A percentile compares a stretch with the other conserved stretches of the same genome.
Conservation (phyloP, 2,797 vertebrate species). For the Pangasius sanitwongsei region DNA sequence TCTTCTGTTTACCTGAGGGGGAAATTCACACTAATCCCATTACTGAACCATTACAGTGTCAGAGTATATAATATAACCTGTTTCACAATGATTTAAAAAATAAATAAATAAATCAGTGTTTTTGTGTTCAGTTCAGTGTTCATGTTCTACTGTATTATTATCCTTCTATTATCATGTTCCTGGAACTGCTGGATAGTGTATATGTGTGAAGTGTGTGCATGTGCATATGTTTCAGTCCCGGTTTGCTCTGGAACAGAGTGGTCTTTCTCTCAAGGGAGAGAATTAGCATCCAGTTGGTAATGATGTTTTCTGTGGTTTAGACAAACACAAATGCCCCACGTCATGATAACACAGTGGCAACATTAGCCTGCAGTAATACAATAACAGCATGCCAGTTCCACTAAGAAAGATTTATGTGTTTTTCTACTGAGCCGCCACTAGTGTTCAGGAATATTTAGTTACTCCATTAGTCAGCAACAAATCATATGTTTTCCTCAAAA, state of each 20-base stretch:
- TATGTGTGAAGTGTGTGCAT: constrained; percentile 13
- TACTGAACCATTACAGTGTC: background rate
- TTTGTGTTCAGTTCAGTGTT: background rate
- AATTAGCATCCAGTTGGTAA: constrained; percentile 37
- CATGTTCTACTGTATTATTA: background rate
- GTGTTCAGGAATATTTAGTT: constrained; percentile 40
- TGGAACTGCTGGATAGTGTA: constrained; percentile 1
- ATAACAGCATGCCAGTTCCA: constrained; percentile 56
- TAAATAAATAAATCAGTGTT: background rate
- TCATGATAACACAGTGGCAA: constrained; percentile 40
- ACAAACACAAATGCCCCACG: constrained; percentile 33
- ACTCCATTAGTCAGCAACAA: constrained; percentile 16
- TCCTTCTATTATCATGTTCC: constrained; percentile 11
- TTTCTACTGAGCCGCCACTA: constrained; percentile 41
- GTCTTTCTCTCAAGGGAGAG: constrained; percentile 27
- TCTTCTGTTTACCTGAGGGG: constrained; percentile 10
- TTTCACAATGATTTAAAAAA: background rate
- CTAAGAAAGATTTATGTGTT: constrained; percentile 54
- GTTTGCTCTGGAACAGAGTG: constrained; percentile 11
- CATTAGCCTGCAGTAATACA: constrained; percentile 38
- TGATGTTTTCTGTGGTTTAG: constrained; percentile 44
- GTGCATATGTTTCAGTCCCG: constrained; percentile 6
- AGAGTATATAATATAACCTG: constrained; percentile 5
- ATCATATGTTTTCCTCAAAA: constrained; percentile 21
- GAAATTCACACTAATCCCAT: constrained; percentile 1